These are phyloP conservation scores for Leptothorax acervorum DNA, from an alignment of 2,888 invertebrate genomes.

Conservation along the genomic window DNA sequence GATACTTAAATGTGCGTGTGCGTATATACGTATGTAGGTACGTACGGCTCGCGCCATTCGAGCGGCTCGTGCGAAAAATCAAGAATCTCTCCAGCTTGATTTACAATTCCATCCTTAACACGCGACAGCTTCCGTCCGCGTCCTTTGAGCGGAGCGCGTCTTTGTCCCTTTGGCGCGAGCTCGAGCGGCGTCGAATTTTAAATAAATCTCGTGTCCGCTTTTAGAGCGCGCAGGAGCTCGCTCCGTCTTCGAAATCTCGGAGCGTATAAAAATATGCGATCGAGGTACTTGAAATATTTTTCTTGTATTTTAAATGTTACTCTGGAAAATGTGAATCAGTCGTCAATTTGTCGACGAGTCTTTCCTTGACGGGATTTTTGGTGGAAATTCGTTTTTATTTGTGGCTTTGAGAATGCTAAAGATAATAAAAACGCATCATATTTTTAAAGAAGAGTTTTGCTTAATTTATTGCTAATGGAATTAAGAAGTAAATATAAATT, in stretches of 20 bases:
- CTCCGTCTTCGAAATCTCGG: not conserved
- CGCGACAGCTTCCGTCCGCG: conserved; percentile 31
- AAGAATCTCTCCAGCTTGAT: conserved; percentile 60
- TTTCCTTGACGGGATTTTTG: not conserved
- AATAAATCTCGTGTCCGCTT: conserved; percentile 52
- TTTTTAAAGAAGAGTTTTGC: not conserved
- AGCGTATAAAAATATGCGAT: conserved; percentile 27
- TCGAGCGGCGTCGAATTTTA: conserved; percentile 48
- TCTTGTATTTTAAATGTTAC: not conserved
- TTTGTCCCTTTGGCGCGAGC: conserved; percentile 14
- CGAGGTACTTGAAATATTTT: not conserved
- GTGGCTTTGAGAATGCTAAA: not conserved
- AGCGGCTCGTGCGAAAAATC: conserved; percentile 56
- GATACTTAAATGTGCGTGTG: conserved; percentile 45
- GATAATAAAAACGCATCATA: not conserved
- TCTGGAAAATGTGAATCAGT: not conserved
- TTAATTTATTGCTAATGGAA: not conserved
- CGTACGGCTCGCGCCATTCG: conserved; percentile 17
- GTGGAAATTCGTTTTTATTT: not conserved
- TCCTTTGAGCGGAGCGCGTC: conserved; percentile 47
- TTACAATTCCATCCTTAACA: conserved; percentile 63
- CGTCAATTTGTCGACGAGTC: not conserved
- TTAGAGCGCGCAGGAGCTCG: not conserved
- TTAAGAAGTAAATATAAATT: not conserved
- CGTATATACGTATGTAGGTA: not conserved